A percentile compares a stretch with the other conserved stretches of the same genome.
These are phyloP conservation scores for Syngnathus acus DNA, from an alignment of 2,797 vertebrate genomes.

Conservation along the genomic window DNA sequence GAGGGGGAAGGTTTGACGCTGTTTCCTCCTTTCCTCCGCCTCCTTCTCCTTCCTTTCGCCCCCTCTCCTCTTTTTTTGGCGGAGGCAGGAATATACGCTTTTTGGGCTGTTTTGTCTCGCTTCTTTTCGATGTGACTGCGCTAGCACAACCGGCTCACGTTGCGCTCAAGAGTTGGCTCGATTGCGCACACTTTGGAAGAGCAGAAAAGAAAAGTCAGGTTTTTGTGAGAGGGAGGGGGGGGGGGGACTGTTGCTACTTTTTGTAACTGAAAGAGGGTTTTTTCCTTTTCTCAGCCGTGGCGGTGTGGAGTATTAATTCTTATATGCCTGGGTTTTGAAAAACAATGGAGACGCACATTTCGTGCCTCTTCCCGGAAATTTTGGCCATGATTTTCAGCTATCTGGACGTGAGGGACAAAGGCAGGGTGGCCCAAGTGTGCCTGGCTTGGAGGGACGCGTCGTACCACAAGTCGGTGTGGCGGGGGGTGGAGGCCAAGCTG, in stretches of 20 bases:
- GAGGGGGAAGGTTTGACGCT: slow-evolving; percentile 59
- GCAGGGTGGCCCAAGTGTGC: slow-evolving; percentile 93
- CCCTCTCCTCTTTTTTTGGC: slow-evolving; percentile 54
- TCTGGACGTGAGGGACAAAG: slow-evolving; percentile 95
- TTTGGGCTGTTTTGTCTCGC: slow-evolving; percentile 26
- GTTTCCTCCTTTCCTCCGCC: slow-evolving; percentile 61
- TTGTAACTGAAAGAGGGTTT: slow-evolving; percentile 34
- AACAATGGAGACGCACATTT: slow-evolving; percentile 96
- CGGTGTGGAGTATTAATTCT: slow-evolving; percentile 65
- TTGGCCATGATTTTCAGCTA: slow-evolving; percentile 97
- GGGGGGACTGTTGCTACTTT: slow-evolving; percentile 59
- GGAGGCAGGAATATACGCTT: slow-evolving; percentile 58
- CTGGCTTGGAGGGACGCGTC: slow-evolving; percentile 94
- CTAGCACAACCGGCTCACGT: slow-evolving; percentile 71
- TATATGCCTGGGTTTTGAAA: slow-evolving; percentile 69
- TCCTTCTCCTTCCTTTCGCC: slow-evolving; percentile 32
- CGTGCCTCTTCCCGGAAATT: slow-evolving; percentile 96
- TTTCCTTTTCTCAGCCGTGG: slow-evolving; percentile 46
- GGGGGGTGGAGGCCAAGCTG: slow-evolving; percentile 95
- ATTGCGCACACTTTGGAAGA: slow-evolving; percentile 65
- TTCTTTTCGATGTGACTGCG: slow-evolving; percentile 60
- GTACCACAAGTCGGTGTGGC: slow-evolving; percentile 96
- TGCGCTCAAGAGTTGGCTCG: slow-evolving; percentile 68
- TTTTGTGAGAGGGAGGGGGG: slow-evolving; percentile 10
- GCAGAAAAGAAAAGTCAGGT: slow-evolving; percentile 38